Evolutionary conservation across 2,888 invertebrate genomes (phyloP).

Genomic region (Pristionchus mayeri): DNA sequence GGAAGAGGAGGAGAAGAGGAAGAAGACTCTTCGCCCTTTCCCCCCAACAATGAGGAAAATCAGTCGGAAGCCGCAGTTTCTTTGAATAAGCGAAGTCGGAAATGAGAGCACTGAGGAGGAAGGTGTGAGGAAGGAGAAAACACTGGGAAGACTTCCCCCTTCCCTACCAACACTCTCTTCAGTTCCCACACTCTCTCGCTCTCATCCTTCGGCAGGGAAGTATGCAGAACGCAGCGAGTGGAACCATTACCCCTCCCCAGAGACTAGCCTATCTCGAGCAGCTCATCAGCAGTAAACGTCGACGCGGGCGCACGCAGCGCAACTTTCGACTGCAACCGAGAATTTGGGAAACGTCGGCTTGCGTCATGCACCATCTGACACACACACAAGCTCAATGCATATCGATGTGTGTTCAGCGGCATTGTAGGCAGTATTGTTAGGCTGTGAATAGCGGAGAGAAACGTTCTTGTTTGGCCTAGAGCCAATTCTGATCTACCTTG

Average conservation of each 20-base stretch:
- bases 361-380: constrained; percentile 7
- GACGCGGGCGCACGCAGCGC: not conserved
- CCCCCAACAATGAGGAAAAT: constrained; percentile 35
- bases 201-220: not conserved
- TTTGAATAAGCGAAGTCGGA: constrained; percentile 14
- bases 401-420: constrained; percentile 24
- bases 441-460: not conserved
- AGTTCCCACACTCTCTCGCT: not conserved
- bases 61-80: constrained; percentile 32
- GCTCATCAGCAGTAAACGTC: constrained; percentile 11
- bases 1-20: not conserved
- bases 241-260: not conserved
- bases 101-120: not conserved
- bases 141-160: too few relatives aligned
- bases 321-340: not conserved
- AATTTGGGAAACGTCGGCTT: constrained; percentile 25
- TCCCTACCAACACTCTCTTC: not conserved
- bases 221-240: not conserved
- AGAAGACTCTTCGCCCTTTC: not conserved
- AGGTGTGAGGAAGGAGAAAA: too few relatives aligned
- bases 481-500: not conserved
- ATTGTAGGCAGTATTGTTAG: constrained; percentile 43
- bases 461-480: not conserved
- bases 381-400: constrained; percentile 3
- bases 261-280: not conserved